A percentile compares a stretch with the other conserved stretches of the same genome.
phyloP scores from a whole-genome alignment of 30 jellyfish, hydroid and myxozoan genomes.

The Clytia hemisphaerica region DNA sequence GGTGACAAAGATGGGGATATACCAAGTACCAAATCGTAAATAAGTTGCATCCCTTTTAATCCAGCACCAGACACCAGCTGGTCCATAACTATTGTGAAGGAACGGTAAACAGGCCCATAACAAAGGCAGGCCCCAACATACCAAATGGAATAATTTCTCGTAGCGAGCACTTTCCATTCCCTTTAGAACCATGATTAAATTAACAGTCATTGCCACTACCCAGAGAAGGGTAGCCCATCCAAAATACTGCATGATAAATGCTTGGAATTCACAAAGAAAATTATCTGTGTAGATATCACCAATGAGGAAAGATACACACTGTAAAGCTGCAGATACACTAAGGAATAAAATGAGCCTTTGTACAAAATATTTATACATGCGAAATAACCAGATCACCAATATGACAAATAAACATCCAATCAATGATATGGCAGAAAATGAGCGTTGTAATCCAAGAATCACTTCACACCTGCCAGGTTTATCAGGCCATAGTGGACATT shows the following conservation, averaged over 20 bases:
- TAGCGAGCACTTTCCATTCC: conserved; percentile 13
- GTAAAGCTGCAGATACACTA: conserved; percentile 77
- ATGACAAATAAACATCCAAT: conserved; percentile 64
- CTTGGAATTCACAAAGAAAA: conserved; percentile 67
- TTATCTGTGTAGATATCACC: conserved; percentile 82
- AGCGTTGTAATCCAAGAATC: conserved; percentile 11
- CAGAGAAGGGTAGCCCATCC: conserved; percentile 88
- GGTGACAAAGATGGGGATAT: conserved; percentile 7
- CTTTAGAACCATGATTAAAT: conserved; percentile 42
- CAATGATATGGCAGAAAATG: conserved; percentile 53
- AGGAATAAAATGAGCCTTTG: conserved; percentile 67
- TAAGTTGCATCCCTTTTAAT: conserved; percentile 37
- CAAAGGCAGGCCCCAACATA: conserved; percentile 72
- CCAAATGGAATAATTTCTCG: conserved; percentile 69
- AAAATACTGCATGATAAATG: conserved; percentile 83
- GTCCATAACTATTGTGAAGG: conserved; percentile 84
- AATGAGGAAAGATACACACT: conserved; percentile 62
- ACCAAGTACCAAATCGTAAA: conserved; percentile 52
- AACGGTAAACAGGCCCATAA: conserved; percentile 81
- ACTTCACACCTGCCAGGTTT: conserved; percentile 59
- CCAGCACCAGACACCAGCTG: conserved; percentile 96
- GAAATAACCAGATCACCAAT: conserved; percentile 65
- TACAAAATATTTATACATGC: conserved; percentile 57
- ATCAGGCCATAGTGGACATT: conserved; percentile 73
- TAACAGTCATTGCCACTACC: conserved; percentile 76